phyloP scores from a whole-genome alignment of 64 coral and sea anemone species.

The Pocillopora verrucosa region DNA sequence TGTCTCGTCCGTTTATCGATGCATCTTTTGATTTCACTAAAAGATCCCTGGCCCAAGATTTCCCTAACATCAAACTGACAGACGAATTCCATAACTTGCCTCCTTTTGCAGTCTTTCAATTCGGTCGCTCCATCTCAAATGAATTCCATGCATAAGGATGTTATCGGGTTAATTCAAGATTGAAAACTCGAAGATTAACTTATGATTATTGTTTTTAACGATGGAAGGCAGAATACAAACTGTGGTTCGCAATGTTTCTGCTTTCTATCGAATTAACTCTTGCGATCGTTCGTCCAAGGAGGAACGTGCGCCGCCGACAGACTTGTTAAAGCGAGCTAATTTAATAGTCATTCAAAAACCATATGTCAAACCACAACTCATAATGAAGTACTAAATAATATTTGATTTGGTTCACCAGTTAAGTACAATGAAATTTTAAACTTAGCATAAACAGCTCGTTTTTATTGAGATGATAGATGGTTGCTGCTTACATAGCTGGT shows the following conservation, averaged over 20 bases:
- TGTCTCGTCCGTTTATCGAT: constrained; percentile 69
- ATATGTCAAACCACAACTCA: background rate
- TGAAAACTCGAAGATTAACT: background rate
- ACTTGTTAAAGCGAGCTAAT: background rate
- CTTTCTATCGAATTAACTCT: too few relatives aligned
- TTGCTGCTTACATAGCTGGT: background rate
- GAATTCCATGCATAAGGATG: background rate
- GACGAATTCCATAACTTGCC: constrained; percentile 68
- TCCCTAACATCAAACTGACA: constrained; percentile 76
- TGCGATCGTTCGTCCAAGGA: background rate
- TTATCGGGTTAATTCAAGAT: background rate
- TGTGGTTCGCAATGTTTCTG: background rate
- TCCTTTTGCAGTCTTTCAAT: background rate
- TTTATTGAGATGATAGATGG: background rate
- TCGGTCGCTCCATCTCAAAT: background rate
- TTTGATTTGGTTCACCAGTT: constrained; percentile 32
- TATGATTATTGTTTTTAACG: background rate
- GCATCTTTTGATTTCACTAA: constrained; percentile 69
- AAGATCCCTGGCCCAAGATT: constrained; percentile 66
- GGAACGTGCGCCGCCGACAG: background rate
- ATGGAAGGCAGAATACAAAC: background rate
- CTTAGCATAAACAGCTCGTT: background rate
- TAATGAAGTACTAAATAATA: constrained; percentile 16
- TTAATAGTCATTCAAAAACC: background rate
- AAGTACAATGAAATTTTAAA: constrained; percentile 4